phyloP scores from a whole-genome alignment of 2,797 vertebrate genomes.

The Acomys russatus region DNA sequence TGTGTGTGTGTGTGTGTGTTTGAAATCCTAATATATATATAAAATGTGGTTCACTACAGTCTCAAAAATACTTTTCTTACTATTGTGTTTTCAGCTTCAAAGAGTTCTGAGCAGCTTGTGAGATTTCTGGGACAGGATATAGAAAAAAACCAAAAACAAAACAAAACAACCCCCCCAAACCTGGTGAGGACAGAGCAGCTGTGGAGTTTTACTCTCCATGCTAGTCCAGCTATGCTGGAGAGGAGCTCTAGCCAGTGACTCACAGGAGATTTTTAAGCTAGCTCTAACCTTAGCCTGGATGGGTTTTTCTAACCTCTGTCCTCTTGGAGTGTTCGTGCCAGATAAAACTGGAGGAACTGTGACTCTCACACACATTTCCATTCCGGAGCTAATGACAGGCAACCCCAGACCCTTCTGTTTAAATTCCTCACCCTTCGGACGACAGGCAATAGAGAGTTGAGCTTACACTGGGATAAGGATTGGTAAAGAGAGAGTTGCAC shows the following conservation, averaged over 20 bases:
- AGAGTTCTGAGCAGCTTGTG: slow-evolving; percentile 11
- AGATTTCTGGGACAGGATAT: not conserved
- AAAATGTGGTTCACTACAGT: not conserved
- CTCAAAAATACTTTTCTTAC: not conserved
- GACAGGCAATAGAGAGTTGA: slow-evolving; percentile 41
- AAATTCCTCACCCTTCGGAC: not conserved
- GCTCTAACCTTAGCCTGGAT: not conserved
- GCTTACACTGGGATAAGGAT: not conserved
- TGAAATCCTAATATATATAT: slow-evolving; percentile 5
- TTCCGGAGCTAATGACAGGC: not conserved
- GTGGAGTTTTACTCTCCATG: not conserved
- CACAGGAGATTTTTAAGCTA: not conserved
- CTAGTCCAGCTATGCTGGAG: not conserved
- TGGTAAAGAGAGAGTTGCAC: not conserved
- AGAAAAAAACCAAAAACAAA: not conserved
- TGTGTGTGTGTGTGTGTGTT: no score
- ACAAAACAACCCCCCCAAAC: not conserved
- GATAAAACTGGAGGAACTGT: not conserved
- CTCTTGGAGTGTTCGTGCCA: not conserved
- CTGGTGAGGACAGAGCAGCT: not conserved
- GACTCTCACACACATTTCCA: not conserved
- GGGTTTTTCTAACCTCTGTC: not conserved
- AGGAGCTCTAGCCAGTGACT: not conserved
- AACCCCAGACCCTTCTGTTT: not conserved
- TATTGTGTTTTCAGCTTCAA: not conserved